These are phyloP conservation scores for Eurystomus gularis DNA, from an alignment of 2,113 vertebrate genomes.

Conservation along the genomic window DNA sequence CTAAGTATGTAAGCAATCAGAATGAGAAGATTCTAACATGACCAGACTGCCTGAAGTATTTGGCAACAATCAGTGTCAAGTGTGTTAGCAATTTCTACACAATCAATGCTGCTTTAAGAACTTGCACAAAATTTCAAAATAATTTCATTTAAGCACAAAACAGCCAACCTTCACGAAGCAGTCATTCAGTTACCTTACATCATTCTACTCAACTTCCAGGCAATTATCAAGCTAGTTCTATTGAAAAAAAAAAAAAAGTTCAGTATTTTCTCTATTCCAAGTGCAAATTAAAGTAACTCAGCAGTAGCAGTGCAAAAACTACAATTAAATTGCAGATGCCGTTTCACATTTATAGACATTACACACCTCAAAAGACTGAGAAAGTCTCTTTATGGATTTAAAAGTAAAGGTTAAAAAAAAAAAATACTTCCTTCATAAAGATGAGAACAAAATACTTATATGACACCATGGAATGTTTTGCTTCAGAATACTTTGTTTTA, in stretches of 20 bases:
- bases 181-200: too few species aligned
- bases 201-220: too few species aligned
- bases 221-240: too few species aligned
- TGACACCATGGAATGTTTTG: neutral
- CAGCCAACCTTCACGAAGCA: too few species aligned
- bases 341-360: neutral
- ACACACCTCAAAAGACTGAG: neutral
- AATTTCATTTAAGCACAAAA: too few species aligned
- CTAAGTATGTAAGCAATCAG: too few species aligned
- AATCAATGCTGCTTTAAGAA: too few species aligned
- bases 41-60: too few species aligned
- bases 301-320: neutral
- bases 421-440: neutral
- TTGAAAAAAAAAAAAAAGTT: neutral
- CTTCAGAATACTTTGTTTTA: neutral
- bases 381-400: neutral
- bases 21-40: too few species aligned
- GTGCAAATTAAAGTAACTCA: neutral
- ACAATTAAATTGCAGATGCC: neutral
- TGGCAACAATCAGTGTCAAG: too few species aligned
- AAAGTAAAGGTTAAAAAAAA: neutral
- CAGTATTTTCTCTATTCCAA: neutral
- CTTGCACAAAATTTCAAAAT: too few species aligned
- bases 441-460: neutral
- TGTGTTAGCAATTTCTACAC: too few species aligned